phyloP scores from a whole-genome alignment of 2,113 vertebrate genomes.

The Phainopepla nitens region DNA sequence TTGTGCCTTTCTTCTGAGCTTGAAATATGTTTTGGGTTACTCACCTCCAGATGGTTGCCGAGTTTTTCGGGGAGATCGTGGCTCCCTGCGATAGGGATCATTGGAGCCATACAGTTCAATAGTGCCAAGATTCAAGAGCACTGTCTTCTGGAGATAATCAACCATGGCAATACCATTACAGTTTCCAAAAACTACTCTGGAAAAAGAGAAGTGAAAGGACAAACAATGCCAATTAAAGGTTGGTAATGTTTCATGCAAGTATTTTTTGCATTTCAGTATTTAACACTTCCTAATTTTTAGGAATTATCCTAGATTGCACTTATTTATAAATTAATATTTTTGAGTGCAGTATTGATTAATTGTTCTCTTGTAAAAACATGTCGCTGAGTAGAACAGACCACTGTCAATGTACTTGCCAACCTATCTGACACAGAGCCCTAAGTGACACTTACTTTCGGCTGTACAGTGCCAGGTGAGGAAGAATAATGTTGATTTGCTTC shows the following conservation, averaged over 20 bases:
- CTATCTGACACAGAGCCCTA: not conserved
- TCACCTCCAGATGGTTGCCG: conserved; percentile 95
- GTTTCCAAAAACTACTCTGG: conserved; percentile 96
- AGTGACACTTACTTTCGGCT: not conserved
- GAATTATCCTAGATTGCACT: not conserved
- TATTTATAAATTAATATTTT: not conserved
- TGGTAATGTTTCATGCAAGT: not conserved
- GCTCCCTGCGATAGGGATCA: conserved; percentile 95
- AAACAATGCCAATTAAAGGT: not conserved
- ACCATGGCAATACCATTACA: conserved; percentile 95
- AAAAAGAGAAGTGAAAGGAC: not conserved
- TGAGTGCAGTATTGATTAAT: not conserved
- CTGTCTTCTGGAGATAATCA: conserved; percentile 96
- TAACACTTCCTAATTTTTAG: not conserved
- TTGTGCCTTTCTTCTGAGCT: not conserved
- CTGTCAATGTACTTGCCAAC: not conserved
- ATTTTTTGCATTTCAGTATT: not conserved
- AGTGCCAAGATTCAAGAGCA: conserved; percentile 90
- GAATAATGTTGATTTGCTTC: not conserved
- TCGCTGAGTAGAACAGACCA: not conserved
- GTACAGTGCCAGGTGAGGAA: not conserved
- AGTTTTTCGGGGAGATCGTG: conserved; percentile 91
- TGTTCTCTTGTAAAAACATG: not conserved
- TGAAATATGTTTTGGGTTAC: not conserved
- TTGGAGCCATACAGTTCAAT: conserved; percentile 92